Base-by-base conservation (phyloP, 1,140 invertebrate genomes). In the Lethocerus indicus region DNA sequence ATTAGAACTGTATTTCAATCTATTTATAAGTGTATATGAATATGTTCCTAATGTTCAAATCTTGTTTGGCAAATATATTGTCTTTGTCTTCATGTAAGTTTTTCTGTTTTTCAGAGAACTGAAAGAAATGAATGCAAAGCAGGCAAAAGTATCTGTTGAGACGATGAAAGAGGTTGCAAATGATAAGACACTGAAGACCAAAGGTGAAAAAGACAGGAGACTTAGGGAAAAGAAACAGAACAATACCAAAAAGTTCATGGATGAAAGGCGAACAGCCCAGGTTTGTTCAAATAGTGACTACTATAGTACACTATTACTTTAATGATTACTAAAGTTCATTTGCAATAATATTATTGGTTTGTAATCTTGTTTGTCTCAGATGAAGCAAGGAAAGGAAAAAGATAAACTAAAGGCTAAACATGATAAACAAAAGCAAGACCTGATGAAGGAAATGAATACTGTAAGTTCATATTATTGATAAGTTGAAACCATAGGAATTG, bases 221-320 rank as follows among this genome's bases (percentile, higher is more conserved):
- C 66, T 92, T 18, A 74, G 91, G 52, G 95, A 99, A 66, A 89
- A 98, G 59, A 95, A 97, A 60, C 91, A 97, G 60, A 98, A 97
- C 62, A 98, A 98, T 64, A 94, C 92, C 16, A 98, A 98, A 66
- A 90, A 93, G 59, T 99, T 99, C 61, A 85, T 98, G 71, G 95
- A 99, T 59, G 94, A 99, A 65, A 74, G 91, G 43, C 96, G 88
- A 60, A 66, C 72, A 27, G 67, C 73, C 14, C 54, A 58, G 68
- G 75, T 76, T 49, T 54, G 55, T 29, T n/a, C n/a, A 20, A 35
- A 45, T 39, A 21, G 13, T 41, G 3, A 41, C 20, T 41, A n/a
- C n/a, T 41, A n/a, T 12, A 41, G 13, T 6, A n/a, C 3, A 2
- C 24, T 41, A 41, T 2, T 41, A 21, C 13, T 20, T 13, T 18